phyloP scores from a whole-genome alignment of 2,888 invertebrate species.

The Ochropacha duplaris region DNA sequence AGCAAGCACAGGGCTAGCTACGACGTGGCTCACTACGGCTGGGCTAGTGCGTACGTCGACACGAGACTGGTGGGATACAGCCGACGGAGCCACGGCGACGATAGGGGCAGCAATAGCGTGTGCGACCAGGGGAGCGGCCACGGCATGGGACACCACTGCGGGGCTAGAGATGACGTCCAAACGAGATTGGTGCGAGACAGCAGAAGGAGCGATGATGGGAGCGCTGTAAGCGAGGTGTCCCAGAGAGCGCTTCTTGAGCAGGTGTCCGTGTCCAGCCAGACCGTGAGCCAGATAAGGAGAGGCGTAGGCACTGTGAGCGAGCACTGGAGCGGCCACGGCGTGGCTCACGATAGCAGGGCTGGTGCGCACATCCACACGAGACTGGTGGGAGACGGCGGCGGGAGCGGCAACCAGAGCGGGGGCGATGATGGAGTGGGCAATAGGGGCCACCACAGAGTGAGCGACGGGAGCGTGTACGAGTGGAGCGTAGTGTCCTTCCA shows the following conservation, averaged over 20 bases:
- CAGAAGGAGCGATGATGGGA: conserved; percentile 56
- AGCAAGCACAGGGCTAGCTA: conserved; percentile 27
- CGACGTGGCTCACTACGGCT: conserved; percentile 40
- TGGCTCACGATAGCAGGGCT: conserved; percentile 49
- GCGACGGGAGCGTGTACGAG: conserved; percentile 45
- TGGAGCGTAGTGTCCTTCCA: conserved; percentile 60
- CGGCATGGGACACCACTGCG: conserved; percentile 43
- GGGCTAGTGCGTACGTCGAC: conserved; percentile 53
- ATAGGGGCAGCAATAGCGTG: conserved; percentile 25
- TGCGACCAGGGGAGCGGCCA: conserved; percentile 24
- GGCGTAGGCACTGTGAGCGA: conserved; percentile 24
- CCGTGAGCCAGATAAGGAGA: conserved; percentile 30
- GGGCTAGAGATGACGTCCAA: conserved; percentile 46
- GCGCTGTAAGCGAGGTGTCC: conserved; percentile 50
- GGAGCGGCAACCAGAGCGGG: conserved; percentile 31
- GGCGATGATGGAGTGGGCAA: conserved; percentile 21
- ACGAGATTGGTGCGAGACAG: conserved; percentile 78
- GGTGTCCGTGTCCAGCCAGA: conserved; percentile 34
- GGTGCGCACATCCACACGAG: conserved; percentile 52
- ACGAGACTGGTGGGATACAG: conserved; percentile 55
- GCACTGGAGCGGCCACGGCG: conserved; percentile 28
- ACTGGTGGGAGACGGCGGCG: conserved; percentile 49
- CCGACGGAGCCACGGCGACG: conserved; percentile 27
- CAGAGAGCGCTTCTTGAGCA: conserved; percentile 27
- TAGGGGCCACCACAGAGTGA: conserved; percentile 35